Evolutionary conservation across 30 jellyfish, hydroid and myxozoan species (phyloP).

Genomic region (Hydractinia symbiolongicarpus): DNA sequence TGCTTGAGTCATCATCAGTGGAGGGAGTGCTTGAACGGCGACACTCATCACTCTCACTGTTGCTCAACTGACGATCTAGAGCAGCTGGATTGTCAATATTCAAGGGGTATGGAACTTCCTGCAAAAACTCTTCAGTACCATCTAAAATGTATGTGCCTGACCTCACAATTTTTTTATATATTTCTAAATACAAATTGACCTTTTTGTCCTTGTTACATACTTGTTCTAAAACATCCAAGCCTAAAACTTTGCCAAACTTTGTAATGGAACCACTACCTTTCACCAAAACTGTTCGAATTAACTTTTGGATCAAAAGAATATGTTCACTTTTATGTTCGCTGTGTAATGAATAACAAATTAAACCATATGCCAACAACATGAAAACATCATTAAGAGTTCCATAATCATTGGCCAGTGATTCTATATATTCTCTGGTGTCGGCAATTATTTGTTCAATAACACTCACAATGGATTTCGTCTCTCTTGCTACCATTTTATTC

Average conservation of each 20-base stretch:
- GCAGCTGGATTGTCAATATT: too few relatives aligned
- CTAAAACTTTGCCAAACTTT: neutral
- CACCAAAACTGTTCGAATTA: neutral
- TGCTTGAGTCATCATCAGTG: too few relatives aligned
- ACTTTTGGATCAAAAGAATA: neutral
- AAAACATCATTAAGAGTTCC: neutral
- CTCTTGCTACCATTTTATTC: conserved; percentile 9
- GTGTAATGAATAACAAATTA: neutral
- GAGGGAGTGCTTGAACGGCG: too few relatives aligned
- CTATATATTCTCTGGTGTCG: conserved; percentile 6
- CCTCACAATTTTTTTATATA: neutral
- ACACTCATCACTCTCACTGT: too few relatives aligned
- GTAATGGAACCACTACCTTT: neutral
- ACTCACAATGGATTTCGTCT: neutral
- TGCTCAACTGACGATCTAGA: too few relatives aligned
- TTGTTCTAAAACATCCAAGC: neutral
- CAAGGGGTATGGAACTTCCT: neutral
- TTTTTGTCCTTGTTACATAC: neutral
- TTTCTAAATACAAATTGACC: neutral
- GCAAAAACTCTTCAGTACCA: neutral
- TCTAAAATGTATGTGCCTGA: neutral
- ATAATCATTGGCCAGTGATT: neutral
- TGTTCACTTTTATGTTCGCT: neutral
- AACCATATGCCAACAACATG: neutral
- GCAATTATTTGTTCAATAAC: conserved; percentile 9